phyloP scores from a whole-genome alignment of 2,797 vertebrate genomes.

The Hemitrygon akajei region DNA sequence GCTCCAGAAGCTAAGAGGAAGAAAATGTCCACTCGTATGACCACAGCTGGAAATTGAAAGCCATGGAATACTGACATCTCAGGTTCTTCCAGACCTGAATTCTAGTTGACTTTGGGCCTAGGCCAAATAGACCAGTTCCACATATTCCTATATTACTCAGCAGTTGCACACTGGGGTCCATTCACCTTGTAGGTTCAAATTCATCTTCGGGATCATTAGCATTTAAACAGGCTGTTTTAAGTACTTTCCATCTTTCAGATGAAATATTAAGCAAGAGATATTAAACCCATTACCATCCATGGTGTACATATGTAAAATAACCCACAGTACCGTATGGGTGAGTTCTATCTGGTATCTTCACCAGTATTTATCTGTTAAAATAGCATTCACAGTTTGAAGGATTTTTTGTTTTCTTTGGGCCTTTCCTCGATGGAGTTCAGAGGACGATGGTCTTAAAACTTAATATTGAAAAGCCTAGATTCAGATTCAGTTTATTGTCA shows the following conservation, averaged over 20 bases:
- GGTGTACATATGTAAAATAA: neutral
- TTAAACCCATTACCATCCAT: neutral
- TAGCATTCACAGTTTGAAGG: no score
- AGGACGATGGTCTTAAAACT: no score
- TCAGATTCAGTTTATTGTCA: no score
- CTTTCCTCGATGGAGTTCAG: no score
- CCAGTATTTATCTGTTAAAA: neutral
- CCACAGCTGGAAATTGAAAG: neutral
- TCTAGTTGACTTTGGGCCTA: neutral
- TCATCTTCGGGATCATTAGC: neutral
- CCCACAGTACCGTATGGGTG: neutral
- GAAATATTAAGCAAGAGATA: neutral
- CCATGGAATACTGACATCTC: neutral
- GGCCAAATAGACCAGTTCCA: no score
- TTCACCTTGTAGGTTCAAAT: neutral
- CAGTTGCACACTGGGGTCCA: no score
- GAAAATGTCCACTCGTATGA: neutral
- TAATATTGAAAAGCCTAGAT: no score
- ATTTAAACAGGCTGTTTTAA: neutral
- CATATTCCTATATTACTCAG: no score
- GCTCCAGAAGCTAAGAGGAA: neutral
- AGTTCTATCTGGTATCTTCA: neutral
- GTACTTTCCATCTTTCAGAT: neutral
- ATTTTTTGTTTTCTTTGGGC: no score
- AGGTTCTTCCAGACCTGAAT: neutral